Percentiles rank a stretch among this genome's conserved stretches.
Evolutionary conservation across 2,113 vertebrate species (phyloP).

Genomic region (Nannobrachium achirus): DNA sequence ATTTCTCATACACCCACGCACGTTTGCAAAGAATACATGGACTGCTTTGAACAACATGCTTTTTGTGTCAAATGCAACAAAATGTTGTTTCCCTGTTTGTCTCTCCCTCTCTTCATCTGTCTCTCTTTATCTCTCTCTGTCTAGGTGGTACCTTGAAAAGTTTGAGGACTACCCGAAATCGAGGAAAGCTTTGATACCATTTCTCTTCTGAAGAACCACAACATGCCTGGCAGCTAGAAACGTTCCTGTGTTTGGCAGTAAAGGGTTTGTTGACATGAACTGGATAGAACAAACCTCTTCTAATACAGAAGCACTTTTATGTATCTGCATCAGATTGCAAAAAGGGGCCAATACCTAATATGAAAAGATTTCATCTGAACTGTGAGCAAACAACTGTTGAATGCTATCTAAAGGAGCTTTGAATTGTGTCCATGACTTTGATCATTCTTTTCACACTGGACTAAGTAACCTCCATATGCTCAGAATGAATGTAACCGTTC

Average conservation of each 20-base stretch:
- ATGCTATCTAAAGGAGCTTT: slow-evolving; percentile 2
- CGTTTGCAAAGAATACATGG: background rate
- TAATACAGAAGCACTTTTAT: background rate
- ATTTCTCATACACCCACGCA: background rate
- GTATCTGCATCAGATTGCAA: background rate
- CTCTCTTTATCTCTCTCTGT: slow-evolving; percentile 50
- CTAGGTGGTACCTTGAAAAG: slow-evolving; percentile 93
- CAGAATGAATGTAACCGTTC: slow-evolving; percentile 24
- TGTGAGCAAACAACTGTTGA: slow-evolving; percentile 14
- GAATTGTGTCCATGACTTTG: background rate
- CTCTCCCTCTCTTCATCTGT: too few species aligned
- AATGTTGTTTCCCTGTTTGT: background rate
- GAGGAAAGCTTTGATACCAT: slow-evolving; percentile 91
- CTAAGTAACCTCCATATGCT: background rate
- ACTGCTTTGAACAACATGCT: background rate
- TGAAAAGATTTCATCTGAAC: slow-evolving; percentile 11
- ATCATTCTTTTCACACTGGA: slow-evolving; percentile 8
- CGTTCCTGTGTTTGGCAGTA: slow-evolving; percentile 13
- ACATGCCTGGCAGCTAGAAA: background rate
- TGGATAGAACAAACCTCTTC: background rate
- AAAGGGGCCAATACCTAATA: background rate
- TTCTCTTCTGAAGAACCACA: slow-evolving; percentile 79
- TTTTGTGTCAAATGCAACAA: slow-evolving; percentile 2
- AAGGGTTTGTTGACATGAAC: background rate
- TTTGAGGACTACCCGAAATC: slow-evolving; percentile 94